Conservation (phyloP, 2,888 invertebrate species). For the Polymixis lichenea region DNA sequence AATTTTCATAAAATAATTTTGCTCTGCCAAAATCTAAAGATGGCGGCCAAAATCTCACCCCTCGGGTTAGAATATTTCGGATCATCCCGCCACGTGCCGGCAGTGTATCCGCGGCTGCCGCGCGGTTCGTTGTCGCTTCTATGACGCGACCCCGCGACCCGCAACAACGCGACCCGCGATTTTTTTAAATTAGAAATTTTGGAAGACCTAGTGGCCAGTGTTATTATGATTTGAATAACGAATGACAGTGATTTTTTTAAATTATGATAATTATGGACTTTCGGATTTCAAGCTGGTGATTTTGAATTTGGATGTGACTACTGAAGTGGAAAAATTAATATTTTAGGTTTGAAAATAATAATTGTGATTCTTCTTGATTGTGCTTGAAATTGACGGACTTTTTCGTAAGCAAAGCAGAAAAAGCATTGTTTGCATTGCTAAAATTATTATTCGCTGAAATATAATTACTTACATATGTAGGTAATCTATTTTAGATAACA, state of each 20-base stretch:
- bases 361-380: slow-evolving; percentile 42
- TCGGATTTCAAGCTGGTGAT: slow-evolving; percentile 30
- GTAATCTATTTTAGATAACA: not conserved
- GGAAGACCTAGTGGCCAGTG: not conserved
- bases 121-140: slow-evolving; percentile 76
- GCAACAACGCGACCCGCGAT: slow-evolving; percentile 54
- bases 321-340: slow-evolving; percentile 32
- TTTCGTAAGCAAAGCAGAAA: not conserved
- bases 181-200: slow-evolving; percentile 24
- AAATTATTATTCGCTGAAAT: not conserved
- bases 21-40: slow-evolving; percentile 56
- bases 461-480: not conserved
- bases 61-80: slow-evolving; percentile 75
- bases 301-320: slow-evolving; percentile 27
- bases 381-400: slow-evolving; percentile 5
- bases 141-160: slow-evolving; percentile 57
- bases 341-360: not conserved
- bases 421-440: not conserved
- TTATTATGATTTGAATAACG: slow-evolving; percentile 15
- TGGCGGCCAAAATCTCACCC: slow-evolving; percentile 66
- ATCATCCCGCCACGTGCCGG: slow-evolving; percentile 82
- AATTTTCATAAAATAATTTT: not conserved
- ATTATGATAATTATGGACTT: not conserved
- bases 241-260: slow-evolving; percentile 24
- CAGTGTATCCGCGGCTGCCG: slow-evolving; percentile 85